Conservation (phyloP, 2,113 vertebrate species). For the Upupa epops region DNA sequence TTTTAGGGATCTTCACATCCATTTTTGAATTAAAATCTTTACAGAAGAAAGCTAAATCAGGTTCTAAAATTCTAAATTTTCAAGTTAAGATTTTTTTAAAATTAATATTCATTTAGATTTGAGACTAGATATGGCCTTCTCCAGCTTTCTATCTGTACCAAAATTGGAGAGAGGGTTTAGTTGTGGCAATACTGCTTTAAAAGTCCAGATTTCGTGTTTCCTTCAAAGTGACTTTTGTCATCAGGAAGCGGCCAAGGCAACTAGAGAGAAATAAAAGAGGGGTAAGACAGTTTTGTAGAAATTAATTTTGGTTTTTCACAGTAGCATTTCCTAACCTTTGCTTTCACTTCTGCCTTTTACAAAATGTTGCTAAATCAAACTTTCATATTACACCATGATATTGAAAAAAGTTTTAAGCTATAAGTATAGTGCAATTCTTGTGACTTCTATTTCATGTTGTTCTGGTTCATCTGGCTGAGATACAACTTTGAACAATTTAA, state of each 20-base stretch:
- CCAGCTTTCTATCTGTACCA: background rate
- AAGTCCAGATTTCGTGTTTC: background rate
- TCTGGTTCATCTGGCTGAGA: background rate
- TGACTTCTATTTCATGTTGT: background rate
- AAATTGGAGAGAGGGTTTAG: background rate
- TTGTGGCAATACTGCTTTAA: background rate
- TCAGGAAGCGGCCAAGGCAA: background rate
- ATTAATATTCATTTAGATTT: background rate
- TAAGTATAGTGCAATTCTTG: background rate
- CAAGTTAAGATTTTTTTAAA: background rate
- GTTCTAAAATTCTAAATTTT: background rate
- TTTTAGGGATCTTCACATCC: background rate
- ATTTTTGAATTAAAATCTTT: background rate
- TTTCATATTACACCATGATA: background rate
- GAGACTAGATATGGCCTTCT: background rate
- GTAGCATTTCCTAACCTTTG: background rate
- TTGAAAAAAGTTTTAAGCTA: background rate
- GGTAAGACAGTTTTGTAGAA: background rate
- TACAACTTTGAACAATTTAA: background rate
- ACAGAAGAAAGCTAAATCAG: background rate
- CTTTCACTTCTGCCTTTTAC: background rate
- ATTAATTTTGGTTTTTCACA: background rate
- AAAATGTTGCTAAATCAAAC: background rate
- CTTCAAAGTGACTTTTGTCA: background rate
- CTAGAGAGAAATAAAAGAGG: background rate